Evolutionary conservation across 2,113 vertebrate species (phyloP), one percentile per base, ranked within the genome.

Genomic region (Eonycteris spelaea): DNA sequence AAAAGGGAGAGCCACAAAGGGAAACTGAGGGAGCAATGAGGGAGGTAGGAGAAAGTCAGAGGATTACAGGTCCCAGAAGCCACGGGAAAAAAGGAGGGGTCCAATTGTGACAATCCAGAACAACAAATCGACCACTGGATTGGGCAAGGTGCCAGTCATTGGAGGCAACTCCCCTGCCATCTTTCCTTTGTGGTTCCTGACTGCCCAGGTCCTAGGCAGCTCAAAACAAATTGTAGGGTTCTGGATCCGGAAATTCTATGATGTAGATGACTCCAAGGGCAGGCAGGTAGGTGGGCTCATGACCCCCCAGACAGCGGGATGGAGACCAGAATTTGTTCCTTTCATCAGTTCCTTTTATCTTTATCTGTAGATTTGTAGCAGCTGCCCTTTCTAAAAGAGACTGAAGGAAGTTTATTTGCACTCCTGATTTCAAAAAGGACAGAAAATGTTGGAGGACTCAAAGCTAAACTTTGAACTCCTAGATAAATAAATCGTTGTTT

Each of bases 401-500:
- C 38, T 7, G 57, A 96, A 59, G 38, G 30, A 92, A 70, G 65
- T 95, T 95, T 97, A 95, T 93, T 93, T 85, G 79, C 73, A 79
- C 68, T 97, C 33, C 89, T 96, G 68, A 95, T 97, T 97, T 97
- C 86, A 92, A 94, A 97, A 97, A 96, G 91, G 45, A 92, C 83
- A 24, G 19, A 96, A 93, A 93, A 90, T 90, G 6, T 84, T 92
- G 71, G 43, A 85, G 70, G 88, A 40, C 92, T 97, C 75, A 83
- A 92, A 95, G 90, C 61, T 45, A 86, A 96, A 97, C 94, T 97
- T 97, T 95, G 90, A 97, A 96, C 65, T 94, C 73, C 73, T 90
- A 35, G 92, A 92, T 97, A 98, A 96, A 96, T 95, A 96, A 95
- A 96, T 97, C 6, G 30, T 96, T 94, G 40, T 95, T 96, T 97